Evolutionary conservation across 2,888 invertebrate genomes (phyloP).

Genomic region (Tetranychus piercei): DNA sequence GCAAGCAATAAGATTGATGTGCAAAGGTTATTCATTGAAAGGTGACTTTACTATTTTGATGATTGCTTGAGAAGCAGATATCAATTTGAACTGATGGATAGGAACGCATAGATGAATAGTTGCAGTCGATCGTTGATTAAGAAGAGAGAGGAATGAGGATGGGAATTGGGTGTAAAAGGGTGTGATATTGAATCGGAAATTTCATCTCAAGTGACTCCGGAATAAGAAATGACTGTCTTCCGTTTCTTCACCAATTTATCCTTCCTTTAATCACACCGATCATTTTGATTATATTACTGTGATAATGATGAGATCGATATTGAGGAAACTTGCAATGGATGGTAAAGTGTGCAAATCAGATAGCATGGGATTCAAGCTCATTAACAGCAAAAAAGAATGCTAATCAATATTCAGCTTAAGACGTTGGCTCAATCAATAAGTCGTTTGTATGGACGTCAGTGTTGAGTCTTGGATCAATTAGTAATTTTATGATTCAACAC

Average conservation of each 20-base stretch:
- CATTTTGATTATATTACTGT: neutral
- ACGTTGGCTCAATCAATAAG: no score
- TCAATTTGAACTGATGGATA: neutral
- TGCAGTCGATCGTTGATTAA: neutral
- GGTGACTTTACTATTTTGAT: neutral
- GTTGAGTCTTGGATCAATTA: no score
- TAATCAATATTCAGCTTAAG: no score
- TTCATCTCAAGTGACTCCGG: neutral
- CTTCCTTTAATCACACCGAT: neutral
- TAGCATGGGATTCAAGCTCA: no score
- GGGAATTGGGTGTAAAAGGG: neutral
- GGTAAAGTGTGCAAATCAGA: no score
- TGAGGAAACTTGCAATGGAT: no score
- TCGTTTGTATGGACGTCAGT: no score
- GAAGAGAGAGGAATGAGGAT: neutral
- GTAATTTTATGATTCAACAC: no score
- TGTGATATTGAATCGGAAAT: neutral
- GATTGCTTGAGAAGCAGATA: neutral
- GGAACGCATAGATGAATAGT: no score
- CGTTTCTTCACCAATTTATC: neutral
- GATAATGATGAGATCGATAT: neutral
- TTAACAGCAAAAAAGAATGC: no score
- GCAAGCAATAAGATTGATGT: neutral
- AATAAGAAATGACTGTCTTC: neutral
- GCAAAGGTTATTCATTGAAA: neutral